These are phyloP conservation scores for Neogobius melanostomus DNA, from an alignment of 2,113 vertebrate species.

Conservation along the genomic window DNA sequence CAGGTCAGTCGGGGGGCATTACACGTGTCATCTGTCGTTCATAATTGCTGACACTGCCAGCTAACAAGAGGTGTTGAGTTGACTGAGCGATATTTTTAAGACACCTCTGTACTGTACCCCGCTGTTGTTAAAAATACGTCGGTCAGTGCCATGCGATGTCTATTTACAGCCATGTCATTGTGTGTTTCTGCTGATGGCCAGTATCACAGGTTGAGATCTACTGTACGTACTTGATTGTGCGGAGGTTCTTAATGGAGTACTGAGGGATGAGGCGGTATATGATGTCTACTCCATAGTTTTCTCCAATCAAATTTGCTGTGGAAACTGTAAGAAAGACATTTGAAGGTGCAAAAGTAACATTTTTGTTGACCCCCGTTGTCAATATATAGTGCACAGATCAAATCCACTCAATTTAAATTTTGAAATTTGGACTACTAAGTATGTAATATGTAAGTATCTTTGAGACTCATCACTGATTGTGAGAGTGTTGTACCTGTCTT, in stretches of 20 bases:
- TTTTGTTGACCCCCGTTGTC: too few species aligned
- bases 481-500: too few species aligned
- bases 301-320: conserved; percentile 81
- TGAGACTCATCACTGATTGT: too few species aligned
- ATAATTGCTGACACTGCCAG: conserved; percentile 8
- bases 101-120: background rate
- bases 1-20: conserved; percentile 12
- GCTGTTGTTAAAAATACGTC: conserved; percentile 4
- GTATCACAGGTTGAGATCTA: background rate
- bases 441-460: too few species aligned
- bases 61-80: conserved; percentile 3
- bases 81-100: conserved; percentile 4
- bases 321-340: conserved; percentile 71
- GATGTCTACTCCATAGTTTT: conserved; percentile 85
- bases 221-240: conserved; percentile 82
- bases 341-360: background rate
- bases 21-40: background rate
- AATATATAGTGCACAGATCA: too few species aligned
- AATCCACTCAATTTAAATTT: too few species aligned
- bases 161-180: background rate
- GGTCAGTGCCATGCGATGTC: background rate
- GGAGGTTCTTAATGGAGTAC: conserved; percentile 76
- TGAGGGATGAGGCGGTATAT: conserved; percentile 84
- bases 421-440: too few species aligned
- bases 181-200: background rate